Evolutionary conservation across 2,888 invertebrate species (phyloP).

Genomic region (Epistrophe eligans): DNA sequence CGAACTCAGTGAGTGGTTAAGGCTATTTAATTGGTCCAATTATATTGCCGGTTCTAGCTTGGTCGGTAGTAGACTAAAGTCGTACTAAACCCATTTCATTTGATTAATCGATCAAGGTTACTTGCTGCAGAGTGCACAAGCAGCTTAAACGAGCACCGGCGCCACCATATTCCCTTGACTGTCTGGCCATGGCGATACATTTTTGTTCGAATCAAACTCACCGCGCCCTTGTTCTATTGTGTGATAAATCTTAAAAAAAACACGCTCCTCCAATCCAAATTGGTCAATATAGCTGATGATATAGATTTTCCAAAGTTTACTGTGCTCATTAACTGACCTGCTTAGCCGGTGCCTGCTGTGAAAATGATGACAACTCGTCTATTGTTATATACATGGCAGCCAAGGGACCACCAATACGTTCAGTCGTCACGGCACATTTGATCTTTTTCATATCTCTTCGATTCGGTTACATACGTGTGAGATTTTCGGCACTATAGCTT

Average conservation of each 20-base stretch:
- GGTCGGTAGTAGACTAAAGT: conserved; percentile 66
- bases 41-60: conserved; percentile 71
- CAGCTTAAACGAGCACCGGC: conserved; percentile 69
- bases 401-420: conserved; percentile 64
- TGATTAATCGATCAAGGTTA: conserved; percentile 76
- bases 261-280: conserved; percentile 47
- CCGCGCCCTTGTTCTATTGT: conserved; percentile 66
- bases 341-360: conserved; percentile 69
- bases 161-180: conserved; percentile 65
- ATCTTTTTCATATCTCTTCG: conserved; percentile 69
- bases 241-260: conserved; percentile 67
- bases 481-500: conserved; percentile 71
- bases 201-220: conserved; percentile 58
- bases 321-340: conserved; percentile 72
- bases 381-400: conserved; percentile 53
- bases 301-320: conserved; percentile 72
- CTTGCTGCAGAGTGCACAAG: conserved; percentile 63
- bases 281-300: conserved; percentile 64
- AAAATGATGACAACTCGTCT: conserved; percentile 73
- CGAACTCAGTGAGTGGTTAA: conserved; percentile 72
- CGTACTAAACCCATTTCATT: conserved; percentile 74
- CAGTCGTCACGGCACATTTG: conserved; percentile 65
- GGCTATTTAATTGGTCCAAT: conserved; percentile 75
- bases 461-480: conserved; percentile 62
- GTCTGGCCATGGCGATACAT: conserved; percentile 59